Conservation (phyloP, 2,113 vertebrate genomes). For the human (Homo sapiens) region DNA sequence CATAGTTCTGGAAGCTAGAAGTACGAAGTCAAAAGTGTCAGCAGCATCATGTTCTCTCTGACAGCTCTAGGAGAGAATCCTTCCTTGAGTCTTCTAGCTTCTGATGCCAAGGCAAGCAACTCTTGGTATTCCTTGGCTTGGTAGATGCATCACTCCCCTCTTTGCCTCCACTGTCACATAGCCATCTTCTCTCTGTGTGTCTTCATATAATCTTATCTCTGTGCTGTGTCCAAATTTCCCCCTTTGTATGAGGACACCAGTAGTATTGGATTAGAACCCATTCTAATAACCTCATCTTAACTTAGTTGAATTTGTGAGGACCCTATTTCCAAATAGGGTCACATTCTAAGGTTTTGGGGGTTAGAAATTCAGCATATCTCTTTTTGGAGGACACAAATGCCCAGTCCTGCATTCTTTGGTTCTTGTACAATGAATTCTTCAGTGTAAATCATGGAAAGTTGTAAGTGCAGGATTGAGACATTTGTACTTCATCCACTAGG, state of each 20-base stretch:
- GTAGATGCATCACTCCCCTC: accelerated
- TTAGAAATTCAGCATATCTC: neutral
- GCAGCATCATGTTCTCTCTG: neutral
- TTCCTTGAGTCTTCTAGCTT: neutral
- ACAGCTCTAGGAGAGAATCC: neutral
- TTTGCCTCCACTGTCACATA: neutral
- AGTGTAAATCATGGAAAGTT: neutral
- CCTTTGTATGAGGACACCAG: neutral
- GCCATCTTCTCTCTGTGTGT: neutral
- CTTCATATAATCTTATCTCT: neutral
- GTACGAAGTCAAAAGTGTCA: neutral
- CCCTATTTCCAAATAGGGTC: neutral
- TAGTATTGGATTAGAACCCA: neutral
- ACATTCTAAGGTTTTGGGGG: neutral
- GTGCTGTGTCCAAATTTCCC: neutral
- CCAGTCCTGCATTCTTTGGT: neutral
- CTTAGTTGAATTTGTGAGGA: neutral
- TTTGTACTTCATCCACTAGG: neutral
- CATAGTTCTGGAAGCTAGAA: neutral
- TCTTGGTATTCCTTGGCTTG: neutral
- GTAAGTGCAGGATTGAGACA: neutral
- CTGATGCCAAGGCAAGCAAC: neutral
- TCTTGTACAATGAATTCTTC: neutral
- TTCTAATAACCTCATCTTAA: neutral
- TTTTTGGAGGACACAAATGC: neutral